phyloP scores from a whole-genome alignment of 2,113 vertebrate genomes.

The Paratilapia polleni region DNA sequence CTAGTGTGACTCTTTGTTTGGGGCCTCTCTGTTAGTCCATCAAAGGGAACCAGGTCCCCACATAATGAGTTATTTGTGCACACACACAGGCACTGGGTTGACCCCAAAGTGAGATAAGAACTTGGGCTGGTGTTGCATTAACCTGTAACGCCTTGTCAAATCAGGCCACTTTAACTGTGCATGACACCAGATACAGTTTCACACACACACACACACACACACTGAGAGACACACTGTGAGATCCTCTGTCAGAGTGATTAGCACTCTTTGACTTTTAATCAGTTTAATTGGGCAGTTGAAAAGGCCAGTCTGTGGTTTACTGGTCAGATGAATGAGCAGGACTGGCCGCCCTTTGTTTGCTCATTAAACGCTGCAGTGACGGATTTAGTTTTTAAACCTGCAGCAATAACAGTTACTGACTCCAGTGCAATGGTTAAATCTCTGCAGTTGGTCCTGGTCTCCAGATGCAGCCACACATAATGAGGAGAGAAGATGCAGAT shows the following conservation, averaged over 20 bases:
- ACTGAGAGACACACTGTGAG: not conserved
- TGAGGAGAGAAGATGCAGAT: not conserved
- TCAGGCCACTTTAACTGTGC: not conserved
- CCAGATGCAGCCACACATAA: not conserved
- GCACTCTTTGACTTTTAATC: constrained; percentile 42
- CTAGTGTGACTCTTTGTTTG: not conserved
- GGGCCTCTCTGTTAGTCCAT: not conserved
- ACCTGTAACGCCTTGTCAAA: constrained; percentile 34
- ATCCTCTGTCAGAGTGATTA: constrained; percentile 40
- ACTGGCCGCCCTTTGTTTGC: not conserved
- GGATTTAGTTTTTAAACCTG: constrained; percentile 8
- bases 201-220: not conserved
- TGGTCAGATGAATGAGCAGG: not conserved
- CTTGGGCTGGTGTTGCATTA: constrained; percentile 43
- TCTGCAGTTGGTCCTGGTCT: not conserved
- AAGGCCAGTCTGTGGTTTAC: constrained; percentile 39
- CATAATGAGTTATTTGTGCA: not conserved
- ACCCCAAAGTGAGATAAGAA: constrained; percentile 16
- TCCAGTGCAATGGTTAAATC: not conserved
- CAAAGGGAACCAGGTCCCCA: not conserved
- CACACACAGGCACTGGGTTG: not conserved
- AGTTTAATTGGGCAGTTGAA: constrained; percentile 60
- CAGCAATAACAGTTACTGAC: not conserved
- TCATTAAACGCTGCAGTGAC: constrained; percentile 13
- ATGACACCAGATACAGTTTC: not conserved